phyloP scores from a whole-genome alignment of 2,797 vertebrate genomes.

The Sylvilagus floridanus region DNA sequence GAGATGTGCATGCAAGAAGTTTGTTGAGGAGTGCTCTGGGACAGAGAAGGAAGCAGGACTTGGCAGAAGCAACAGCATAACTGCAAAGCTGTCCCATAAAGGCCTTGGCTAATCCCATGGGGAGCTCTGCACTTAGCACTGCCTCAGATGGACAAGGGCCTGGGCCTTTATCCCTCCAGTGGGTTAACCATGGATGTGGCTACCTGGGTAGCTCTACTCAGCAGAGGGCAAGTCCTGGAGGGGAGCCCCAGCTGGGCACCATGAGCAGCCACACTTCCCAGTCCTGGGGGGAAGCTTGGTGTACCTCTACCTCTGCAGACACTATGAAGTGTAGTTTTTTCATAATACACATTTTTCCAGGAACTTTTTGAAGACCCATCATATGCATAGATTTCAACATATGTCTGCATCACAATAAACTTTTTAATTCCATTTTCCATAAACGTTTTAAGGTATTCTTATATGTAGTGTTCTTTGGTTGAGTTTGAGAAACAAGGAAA shows the following conservation, averaged over 20 bases:
- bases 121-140: background rate
- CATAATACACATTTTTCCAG: too few relatives aligned
- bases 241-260: background rate
- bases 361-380: too few relatives aligned
- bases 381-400: too few relatives aligned
- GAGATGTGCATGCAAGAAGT: background rate
- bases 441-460: too few relatives aligned
- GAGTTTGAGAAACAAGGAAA: constrained; percentile 3
- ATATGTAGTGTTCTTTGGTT: background rate
- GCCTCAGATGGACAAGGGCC: background rate
- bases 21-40: background rate
- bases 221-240: background rate
- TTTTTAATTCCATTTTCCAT: too few relatives aligned
- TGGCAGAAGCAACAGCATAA: background rate
- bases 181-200: background rate
- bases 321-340: too few relatives aligned
- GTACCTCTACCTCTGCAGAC: background rate
- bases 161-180: background rate
- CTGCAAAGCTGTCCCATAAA: background rate
- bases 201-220: background rate
- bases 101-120: background rate
- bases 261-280: too few relatives aligned
- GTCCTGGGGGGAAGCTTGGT: background rate
- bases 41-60: too few relatives aligned
- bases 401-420: too few relatives aligned